A percentile compares a stretch with the other conserved stretches of the same genome.
These are phyloP conservation scores for Oncorhynchus gorbuscha DNA, from an alignment of 2,113 vertebrate species.

Conservation along the genomic window DNA sequence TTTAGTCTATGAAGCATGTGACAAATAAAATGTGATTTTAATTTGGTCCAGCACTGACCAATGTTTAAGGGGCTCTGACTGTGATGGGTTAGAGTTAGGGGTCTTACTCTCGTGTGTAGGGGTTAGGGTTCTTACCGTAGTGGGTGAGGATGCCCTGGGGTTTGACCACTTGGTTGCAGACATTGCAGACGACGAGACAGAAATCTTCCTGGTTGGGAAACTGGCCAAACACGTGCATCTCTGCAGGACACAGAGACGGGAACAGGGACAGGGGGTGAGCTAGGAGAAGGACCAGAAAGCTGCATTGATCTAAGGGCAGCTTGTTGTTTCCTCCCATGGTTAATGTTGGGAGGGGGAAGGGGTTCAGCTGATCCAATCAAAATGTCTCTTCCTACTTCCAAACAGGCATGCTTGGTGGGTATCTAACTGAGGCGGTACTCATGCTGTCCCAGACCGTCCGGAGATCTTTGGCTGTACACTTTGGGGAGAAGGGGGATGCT, in stretches of 20 bases:
- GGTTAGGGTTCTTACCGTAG: constrained; percentile 79
- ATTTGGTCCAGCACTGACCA: too few relatives aligned
- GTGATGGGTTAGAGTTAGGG: background rate
- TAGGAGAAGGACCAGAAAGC: too few relatives aligned
- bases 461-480: too few relatives aligned
- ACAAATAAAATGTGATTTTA: too few relatives aligned
- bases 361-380: too few relatives aligned
- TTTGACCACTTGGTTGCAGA: constrained; percentile 92
- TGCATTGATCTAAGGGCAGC: too few relatives aligned
- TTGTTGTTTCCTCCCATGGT: too few relatives aligned
- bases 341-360: too few relatives aligned
- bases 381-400: too few relatives aligned
- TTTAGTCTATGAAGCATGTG: too few relatives aligned
- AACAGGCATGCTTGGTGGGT: background rate
- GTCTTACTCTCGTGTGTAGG: background rate
- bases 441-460: too few relatives aligned
- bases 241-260: constrained; percentile 59
- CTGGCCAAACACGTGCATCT: constrained; percentile 88
- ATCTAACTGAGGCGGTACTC: background rate
- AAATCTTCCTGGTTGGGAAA: constrained; percentile 88
- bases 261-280: background rate
- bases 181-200: constrained; percentile 89
- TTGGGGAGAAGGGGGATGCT: too few relatives aligned
- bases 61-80: background rate
- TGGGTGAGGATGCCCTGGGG: constrained; percentile 91